phyloP scores from a whole-genome alignment of 2,113 vertebrate genomes.

The Gambusia affinis region DNA sequence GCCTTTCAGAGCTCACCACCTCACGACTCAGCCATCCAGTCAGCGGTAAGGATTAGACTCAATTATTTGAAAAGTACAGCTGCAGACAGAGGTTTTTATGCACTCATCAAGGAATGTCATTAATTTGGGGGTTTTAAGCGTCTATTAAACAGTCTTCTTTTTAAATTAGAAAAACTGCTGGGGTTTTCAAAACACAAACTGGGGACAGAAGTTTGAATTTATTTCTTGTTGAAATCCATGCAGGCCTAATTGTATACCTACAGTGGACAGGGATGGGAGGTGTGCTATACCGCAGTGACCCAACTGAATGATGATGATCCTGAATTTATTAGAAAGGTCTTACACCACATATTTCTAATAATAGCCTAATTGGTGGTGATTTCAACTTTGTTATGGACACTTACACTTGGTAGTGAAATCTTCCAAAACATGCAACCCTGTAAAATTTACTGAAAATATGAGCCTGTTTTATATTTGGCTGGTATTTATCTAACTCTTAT shows the following conservation, averaged over 20 bases:
- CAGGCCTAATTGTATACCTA: neutral
- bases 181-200: neutral
- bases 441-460: no score
- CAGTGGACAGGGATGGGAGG: neutral
- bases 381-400: no score
- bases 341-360: no score
- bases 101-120: neutral
- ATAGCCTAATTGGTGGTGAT: no score
- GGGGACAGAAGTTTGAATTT: neutral
- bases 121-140: neutral
- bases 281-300: no score
- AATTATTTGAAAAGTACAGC: neutral
- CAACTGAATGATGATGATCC: no score
- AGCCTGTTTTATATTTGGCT: no score
- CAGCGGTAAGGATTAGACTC: slow-evolving; percentile 81
- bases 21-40: slow-evolving; percentile 83
- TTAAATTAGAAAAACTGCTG: neutral
- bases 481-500: no score
- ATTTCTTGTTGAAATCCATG: neutral
- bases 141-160: neutral
- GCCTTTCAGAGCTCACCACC: slow-evolving; percentile 87
- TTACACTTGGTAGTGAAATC: no score
- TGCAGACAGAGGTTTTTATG: neutral
- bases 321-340: no score
- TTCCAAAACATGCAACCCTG: no score